These are phyloP conservation scores for Strigamia crassipes DNA, from an alignment of 2,888 invertebrate genomes.

Conservation along the genomic window DNA sequence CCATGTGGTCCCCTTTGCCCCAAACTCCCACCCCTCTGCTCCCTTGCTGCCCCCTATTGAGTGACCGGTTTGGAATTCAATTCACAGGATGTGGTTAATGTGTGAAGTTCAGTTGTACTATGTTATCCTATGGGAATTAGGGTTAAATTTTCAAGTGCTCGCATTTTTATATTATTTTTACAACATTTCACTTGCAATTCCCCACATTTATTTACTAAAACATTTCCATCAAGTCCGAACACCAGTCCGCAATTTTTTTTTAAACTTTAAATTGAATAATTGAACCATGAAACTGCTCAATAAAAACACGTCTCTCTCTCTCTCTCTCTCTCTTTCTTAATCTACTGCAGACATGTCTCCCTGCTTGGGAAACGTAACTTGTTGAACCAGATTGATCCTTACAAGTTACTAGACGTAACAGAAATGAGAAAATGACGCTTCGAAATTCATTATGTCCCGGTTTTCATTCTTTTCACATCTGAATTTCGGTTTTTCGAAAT, in stretches of 20 bases:
- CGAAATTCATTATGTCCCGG: background rate
- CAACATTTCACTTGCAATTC: background rate
- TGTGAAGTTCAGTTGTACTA: slow-evolving; percentile 38
- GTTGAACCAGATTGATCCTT: slow-evolving; percentile 35
- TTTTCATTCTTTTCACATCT: background rate
- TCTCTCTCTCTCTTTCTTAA: background rate
- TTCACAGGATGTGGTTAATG: slow-evolving; percentile 42
- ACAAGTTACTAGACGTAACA: slow-evolving; percentile 20
- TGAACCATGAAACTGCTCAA: slow-evolving; percentile 31
- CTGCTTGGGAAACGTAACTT: slow-evolving; percentile 33
- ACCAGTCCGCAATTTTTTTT: background rate
- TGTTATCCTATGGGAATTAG: slow-evolving; percentile 42
- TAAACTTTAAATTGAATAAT: slow-evolving; percentile 6
- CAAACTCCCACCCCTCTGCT: background rate
- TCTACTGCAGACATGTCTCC: slow-evolving; percentile 20
- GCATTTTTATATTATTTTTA: slow-evolving; percentile 9
- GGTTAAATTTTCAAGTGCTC: slow-evolving; percentile 33
- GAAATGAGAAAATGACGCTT: background rate
- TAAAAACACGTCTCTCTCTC: slow-evolving; percentile 26
- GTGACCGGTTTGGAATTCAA: slow-evolving; percentile 42
- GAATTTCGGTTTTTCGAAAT: background rate
- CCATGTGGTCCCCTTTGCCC: slow-evolving; percentile 28
- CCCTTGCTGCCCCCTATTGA: slow-evolving; percentile 32
- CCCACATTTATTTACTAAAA: background rate
- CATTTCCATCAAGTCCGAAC: no score